Base-by-base conservation (phyloP, 2,888 invertebrate genomes). In the Cryptosula pallasiana region DNA sequence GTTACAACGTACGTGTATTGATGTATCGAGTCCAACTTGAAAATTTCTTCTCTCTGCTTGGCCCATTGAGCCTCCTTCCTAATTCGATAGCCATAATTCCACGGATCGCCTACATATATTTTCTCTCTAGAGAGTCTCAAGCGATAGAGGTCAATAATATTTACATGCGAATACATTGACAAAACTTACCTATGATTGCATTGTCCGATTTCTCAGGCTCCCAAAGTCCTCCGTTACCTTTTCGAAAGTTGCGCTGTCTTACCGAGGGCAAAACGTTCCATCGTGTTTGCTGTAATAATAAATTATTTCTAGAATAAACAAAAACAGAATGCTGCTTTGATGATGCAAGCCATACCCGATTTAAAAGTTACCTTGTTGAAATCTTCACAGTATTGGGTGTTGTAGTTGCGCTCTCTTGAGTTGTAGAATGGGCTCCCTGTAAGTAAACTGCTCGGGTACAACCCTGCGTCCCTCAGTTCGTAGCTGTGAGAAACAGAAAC, bases 301-400 rank as follows among this genome's bases (percentile, higher is more conserved):
- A 45, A 45, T 45, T 45, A 45, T 45, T 45, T 45, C 9, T 45
- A 45, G 20, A 45, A 5, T n/a, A n/a, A n/a, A n/a, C n/a, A n/a
- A n/a, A n/a, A n/a, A n/a, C n/a, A n/a, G n/a, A n/a, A n/a, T n/a
- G n/a, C n/a, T n/a, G n/a, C n/a, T n/a, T n/a, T n/a, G n/a, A n/a
- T n/a, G n/a, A n/a, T n/a, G n/a, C n/a, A n/a, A n/a, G n/a, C n/a
- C n/a, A n/a, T n/a, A n/a, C n/a, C n/a, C n/a, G n/a, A n/a, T n/a
- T n/a, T n/a, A n/a, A n/a, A n/a, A n/a, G n/a, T 9, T 34, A 63
- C 63, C 29, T 63, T 63, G 32, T 63, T 63, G 32, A 13, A 63
- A 32, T 63, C 63, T 13, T 63, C 63, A 63, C 32, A 63, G 63
- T 63, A 63, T 27, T 63, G 63, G 9, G 63, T 63, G 63, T 63